Percentiles rank a stretch among this genome's conserved stretches.
phyloP scores from a whole-genome alignment of 1,140 invertebrate genomes.

The Papilio dardanus region DNA sequence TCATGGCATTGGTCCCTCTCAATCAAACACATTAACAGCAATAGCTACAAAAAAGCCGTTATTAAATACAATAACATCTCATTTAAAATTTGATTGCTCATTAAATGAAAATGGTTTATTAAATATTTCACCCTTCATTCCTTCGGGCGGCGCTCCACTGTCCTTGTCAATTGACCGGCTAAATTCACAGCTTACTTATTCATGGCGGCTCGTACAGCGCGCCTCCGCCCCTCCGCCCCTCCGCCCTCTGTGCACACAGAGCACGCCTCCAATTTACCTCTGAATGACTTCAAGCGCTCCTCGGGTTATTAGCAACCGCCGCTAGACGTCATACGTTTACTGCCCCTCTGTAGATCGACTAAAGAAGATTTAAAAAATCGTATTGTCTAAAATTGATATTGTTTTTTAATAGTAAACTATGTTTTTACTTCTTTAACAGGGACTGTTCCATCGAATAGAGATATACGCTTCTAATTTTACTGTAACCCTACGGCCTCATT shows the following conservation, averaged over 20 bases:
- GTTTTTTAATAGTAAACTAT: background rate
- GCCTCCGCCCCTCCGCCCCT: slow-evolving; percentile 38
- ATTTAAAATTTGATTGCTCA: background rate
- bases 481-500: no score
- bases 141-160: slow-evolving; percentile 45
- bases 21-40: background rate
- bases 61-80: background rate
- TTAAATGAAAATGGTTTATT: slow-evolving; percentile 38
- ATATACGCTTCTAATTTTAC: no score
- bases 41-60: background rate
- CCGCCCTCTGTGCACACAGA: slow-evolving; percentile 64
- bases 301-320: background rate
- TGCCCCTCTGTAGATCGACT: background rate
- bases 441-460: no score
- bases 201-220: slow-evolving; percentile 58
- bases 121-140: slow-evolving; percentile 52
- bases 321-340: slow-evolving; percentile 3
- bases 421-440: no score
- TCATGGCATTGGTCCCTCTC: background rate
- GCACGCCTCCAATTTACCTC: slow-evolving; percentile 58
- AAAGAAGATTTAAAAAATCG: background rate
- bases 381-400: background rate
- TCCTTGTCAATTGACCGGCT: slow-evolving; percentile 61
- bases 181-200: slow-evolving; percentile 66
- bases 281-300: slow-evolving; percentile 42